These are phyloP conservation scores for Drosophila repletoides DNA, from an alignment of 1,140 invertebrate species.

Conservation along the genomic window DNA sequence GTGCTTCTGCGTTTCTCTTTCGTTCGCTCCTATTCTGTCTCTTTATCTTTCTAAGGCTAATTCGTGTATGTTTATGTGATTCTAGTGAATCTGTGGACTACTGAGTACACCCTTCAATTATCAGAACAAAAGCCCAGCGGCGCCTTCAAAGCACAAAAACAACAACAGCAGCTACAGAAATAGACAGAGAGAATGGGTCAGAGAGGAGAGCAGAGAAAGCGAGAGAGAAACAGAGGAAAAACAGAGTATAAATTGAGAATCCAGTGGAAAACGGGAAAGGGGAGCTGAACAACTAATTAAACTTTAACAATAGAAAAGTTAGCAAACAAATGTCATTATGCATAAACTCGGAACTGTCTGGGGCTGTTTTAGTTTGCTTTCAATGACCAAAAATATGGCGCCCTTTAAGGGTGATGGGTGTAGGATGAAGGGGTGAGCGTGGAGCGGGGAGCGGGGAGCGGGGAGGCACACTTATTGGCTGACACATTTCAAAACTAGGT, in stretches of 20 bases:
- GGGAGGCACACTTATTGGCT: constrained; percentile 16
- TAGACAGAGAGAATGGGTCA: constrained; percentile 2
- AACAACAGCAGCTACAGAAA: constrained; percentile 8
- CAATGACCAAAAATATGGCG: too few relatives aligned
- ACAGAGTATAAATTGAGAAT: constrained; percentile 28
- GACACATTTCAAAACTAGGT: constrained; percentile 67
- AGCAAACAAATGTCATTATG: constrained; percentile 72
- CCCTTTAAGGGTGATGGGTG: too few relatives aligned
- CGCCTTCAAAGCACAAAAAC: constrained; percentile 27
- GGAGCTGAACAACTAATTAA: constrained; percentile 71
- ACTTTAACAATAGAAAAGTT: constrained; percentile 74
- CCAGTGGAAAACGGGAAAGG: constrained; percentile 18
- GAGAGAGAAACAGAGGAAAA: neutral
- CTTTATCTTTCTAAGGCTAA: neutral
- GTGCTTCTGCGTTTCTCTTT: too few relatives aligned
- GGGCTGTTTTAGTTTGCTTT: constrained; percentile 12
- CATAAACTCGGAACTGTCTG: constrained; percentile 30
- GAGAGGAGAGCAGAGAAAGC: constrained; percentile 4
- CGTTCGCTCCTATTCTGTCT: neutral
- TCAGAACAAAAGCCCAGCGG: constrained; percentile 27
- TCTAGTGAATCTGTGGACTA: constrained; percentile 2
- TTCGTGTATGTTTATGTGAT: constrained; percentile 28
- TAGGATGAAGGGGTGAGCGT: too few relatives aligned
- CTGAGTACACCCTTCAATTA: constrained; percentile 40
- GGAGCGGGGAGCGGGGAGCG: neutral